Percentiles rank a stretch among this genome's conserved stretches.
Conservation (phyloP, 2,113 vertebrate genomes). For the Pedetes capensis region DNA sequence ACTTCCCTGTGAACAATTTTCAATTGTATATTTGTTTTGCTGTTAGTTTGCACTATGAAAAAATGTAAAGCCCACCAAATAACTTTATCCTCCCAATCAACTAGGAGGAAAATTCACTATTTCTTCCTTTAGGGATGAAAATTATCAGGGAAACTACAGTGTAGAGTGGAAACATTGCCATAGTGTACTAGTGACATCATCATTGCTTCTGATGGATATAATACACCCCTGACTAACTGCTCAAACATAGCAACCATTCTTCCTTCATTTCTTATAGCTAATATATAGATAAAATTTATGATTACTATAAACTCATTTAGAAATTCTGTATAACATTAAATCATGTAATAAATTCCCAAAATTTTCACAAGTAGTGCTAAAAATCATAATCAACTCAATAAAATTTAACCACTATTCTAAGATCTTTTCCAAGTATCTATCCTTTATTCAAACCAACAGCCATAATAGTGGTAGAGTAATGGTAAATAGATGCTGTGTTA, state of each 20-base stretch:
- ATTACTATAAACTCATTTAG: neutral
- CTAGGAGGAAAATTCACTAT: neutral
- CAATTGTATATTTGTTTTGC: neutral
- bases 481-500: neutral
- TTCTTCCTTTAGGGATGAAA: neutral
- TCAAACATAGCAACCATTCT: neutral
- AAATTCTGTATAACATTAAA: neutral
- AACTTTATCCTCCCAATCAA: neutral
- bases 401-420: neutral
- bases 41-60: neutral
- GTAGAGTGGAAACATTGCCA: neutral
- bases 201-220: neutral
- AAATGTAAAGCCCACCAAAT: neutral
- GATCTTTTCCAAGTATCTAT: neutral
- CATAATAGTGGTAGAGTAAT: neutral
- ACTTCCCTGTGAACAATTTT: neutral
- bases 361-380: neutral
- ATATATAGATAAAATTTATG: neutral
- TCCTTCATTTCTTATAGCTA: neutral
- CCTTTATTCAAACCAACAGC: neutral
- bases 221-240: neutral
- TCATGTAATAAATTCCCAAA: neutral
- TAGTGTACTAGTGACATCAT: neutral
- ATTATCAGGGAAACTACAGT: neutral
- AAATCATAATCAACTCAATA: neutral